Percentiles rank a stretch among this genome's conserved stretches.
These are phyloP conservation scores for Stenurella melanura DNA, from an alignment of 2,888 invertebrate genomes.

Conservation along the genomic window DNA sequence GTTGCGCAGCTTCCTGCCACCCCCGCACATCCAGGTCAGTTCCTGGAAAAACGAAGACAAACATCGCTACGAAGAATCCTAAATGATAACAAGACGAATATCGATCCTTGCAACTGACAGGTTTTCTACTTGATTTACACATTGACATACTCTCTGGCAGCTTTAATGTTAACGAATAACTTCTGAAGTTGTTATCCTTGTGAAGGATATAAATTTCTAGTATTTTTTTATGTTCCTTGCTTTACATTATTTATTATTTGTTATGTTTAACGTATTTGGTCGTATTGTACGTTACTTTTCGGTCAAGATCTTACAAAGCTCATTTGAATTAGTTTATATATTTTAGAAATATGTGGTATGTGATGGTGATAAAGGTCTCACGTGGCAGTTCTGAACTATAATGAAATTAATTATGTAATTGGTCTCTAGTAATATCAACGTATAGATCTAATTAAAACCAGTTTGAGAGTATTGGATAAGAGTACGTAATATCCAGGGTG, in stretches of 20 bases:
- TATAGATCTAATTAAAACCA: no score
- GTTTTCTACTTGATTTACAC: neutral
- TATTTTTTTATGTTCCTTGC: conserved; percentile 56
- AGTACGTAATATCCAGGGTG: no score
- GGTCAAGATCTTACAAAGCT: neutral
- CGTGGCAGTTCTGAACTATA: neutral
- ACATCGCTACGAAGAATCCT: conserved; percentile 74
- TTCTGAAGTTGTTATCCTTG: conserved; percentile 56
- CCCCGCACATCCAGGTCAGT: conserved; percentile 91
- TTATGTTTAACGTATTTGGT: neutral
- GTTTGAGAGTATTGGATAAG: no score
- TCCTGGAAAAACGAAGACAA: conserved; percentile 93
- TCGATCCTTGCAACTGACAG: neutral
- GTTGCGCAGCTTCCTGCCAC: conserved; percentile 87
- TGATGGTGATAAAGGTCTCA: no score
- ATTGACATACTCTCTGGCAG: conserved; percentile 34
- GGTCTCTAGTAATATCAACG: no score
- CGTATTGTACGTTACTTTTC: neutral
- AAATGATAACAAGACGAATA: conserved; percentile 27
- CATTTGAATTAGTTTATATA: neutral
- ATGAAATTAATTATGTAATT: no score
- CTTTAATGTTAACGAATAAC: conserved; percentile 43
- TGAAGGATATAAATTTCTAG: conserved; percentile 61
- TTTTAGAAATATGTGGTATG: neutral
- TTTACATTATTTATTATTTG: conserved; percentile 29